phyloP scores from a whole-genome alignment of 2,797 vertebrate species.

The Hippopotamyrus pictus region DNA sequence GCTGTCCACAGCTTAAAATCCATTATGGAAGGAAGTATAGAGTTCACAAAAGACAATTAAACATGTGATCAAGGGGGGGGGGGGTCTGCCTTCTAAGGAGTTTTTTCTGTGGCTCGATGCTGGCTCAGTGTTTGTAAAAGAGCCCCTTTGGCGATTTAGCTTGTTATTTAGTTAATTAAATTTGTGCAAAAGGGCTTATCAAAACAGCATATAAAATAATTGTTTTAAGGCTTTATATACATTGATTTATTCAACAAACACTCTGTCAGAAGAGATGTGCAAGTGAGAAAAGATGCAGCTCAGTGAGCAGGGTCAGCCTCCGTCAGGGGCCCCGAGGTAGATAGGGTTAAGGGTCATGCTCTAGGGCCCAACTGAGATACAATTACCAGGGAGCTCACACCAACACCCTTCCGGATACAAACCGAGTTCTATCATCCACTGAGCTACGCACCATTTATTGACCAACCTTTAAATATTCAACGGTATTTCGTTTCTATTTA shows the following conservation, averaged over 20 bases:
- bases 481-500: conserved; percentile 46
- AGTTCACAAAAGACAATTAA: conserved; percentile 1
- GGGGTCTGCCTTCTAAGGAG: not conserved
- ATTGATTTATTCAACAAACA: not conserved
- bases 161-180: conserved; percentile 3
- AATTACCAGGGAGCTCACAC: not conserved
- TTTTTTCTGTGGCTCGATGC: not conserved
- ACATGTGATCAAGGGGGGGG: not conserved
- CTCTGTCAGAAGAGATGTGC: not conserved
- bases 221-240: not conserved
- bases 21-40: not conserved
- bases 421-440: not conserved
- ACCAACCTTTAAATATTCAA: conserved; percentile 7
- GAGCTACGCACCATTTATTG: not conserved
- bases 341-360: not conserved
- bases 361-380: not conserved
- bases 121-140: not conserved
- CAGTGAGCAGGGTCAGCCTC: not conserved
- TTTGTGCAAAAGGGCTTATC: conserved; percentile 3
- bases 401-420: not conserved
- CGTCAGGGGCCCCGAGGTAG: not conserved
- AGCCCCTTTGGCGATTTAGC: not conserved
- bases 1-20: not conserved
- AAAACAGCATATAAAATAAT: not conserved
- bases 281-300: not conserved